These are phyloP conservation scores for Gavialis gangeticus DNA, from an alignment of 2,113 vertebrate genomes.

Conservation along the genomic window DNA sequence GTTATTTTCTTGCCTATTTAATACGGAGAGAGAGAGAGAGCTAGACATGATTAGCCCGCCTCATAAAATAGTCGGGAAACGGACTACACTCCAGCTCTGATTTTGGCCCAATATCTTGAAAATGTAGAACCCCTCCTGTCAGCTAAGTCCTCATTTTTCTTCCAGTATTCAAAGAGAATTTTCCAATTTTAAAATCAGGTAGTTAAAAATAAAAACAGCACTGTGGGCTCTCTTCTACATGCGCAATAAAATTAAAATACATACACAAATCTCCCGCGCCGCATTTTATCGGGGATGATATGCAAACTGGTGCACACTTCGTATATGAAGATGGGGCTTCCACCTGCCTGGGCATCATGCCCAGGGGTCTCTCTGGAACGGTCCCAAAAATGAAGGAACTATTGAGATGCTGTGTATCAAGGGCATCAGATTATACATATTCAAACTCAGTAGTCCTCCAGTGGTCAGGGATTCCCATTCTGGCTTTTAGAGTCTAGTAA, in stretches of 20 bases:
- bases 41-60: not conserved
- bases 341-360: too few relatives aligned
- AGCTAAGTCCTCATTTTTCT: not conserved
- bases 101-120: accelerated
- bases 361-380: not conserved
- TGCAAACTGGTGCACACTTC: accelerated
- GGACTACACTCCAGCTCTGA: not conserved
- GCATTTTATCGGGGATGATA: accelerated
- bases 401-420: not conserved
- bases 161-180: not conserved
- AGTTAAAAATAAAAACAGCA: accelerated
- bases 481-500: not conserved
- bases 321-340: not conserved
- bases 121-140: not conserved
- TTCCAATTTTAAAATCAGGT: accelerated
- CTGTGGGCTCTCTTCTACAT: accelerated
- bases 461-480: not conserved
- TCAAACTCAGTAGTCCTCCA: not conserved
- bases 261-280: accelerated
- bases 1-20: not conserved
- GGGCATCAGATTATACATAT: not conserved
- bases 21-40: not conserved
- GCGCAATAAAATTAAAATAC: not conserved
- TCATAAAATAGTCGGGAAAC: not conserved
- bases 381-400: not conserved